phyloP scores from a whole-genome alignment of 2,113 vertebrate genomes.

The Tringa solitaria region DNA sequence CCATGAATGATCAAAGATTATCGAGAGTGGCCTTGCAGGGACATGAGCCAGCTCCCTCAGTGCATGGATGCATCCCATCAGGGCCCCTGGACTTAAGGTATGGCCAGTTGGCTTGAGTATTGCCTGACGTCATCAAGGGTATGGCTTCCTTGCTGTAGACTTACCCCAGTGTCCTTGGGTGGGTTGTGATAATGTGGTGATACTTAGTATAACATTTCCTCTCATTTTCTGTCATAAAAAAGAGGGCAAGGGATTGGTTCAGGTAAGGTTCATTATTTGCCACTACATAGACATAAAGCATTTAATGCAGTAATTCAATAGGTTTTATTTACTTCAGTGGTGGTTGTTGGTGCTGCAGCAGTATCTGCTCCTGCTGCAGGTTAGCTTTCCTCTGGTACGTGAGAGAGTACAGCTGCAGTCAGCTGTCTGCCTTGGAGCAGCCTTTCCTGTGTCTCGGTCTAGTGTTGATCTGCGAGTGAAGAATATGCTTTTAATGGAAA shows the following conservation, averaged over 20 bases:
- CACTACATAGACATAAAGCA: background rate
- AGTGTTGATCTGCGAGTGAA: background rate
- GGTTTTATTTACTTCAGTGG: background rate
- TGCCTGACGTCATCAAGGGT: background rate
- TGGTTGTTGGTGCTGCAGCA: background rate
- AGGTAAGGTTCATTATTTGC: background rate
- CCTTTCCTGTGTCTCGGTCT: background rate
- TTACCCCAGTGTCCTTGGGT: background rate
- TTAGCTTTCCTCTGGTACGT: background rate
- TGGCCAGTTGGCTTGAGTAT: background rate
- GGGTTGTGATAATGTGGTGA: background rate
- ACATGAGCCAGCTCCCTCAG: background rate
- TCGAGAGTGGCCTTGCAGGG: background rate
- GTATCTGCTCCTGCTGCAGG: background rate
- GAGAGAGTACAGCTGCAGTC: background rate
- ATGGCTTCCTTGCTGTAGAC: background rate
- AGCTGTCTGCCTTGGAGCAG: background rate
- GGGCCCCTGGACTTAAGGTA: fast-evolving
- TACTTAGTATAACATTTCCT: background rate
- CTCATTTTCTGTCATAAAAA: background rate
- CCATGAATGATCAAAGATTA: background rate
- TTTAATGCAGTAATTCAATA: background rate
- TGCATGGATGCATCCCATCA: background rate
- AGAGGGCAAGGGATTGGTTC: background rate
- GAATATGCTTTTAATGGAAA: background rate